Base-by-base conservation (phyloP, 2,888 invertebrate genomes). In the Brenthis ino region DNA sequence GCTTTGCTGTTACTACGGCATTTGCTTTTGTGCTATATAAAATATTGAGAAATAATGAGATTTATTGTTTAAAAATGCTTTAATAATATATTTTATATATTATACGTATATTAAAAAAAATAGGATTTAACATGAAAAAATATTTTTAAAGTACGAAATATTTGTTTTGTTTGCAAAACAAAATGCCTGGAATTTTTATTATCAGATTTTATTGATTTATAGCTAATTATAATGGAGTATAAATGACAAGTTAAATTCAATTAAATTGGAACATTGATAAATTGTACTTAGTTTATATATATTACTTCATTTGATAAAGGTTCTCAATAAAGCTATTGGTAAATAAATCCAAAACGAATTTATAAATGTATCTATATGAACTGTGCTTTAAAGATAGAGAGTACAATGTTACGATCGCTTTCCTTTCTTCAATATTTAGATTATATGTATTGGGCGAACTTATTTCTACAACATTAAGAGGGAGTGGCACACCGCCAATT, bases 1-100 rank as follows among this genome's bases (percentile, higher is more conserved):
- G 61, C 61, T 61, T 50, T 24, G 60, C 67, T 61, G 55, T 61
- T 61, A 12, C 67, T 24, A 56, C 54, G 56, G 61, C 43, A 37
- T 47, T 61, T 50, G 56, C 14, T 61, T 20, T 56, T 56, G 47
- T 67, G n/a, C 12, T 61, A 14, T 57, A 57, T 50, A 61, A 28
- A 28, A 50, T 60, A 28, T 28, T n/a, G 48, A 43, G 11, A 43
- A 43, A 43, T 43, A 43, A 2, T 43, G 11, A 8, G 37, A 43
- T 43, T 50, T 50, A 28, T n/a, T n/a, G n/a, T 28, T 60, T 4
- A 11, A 48, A n/a, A 56, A 56, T 14, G 2, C 33, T 2, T 28
- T 33, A 3, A 57, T 16, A 11, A 37, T 33, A n/a, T 50, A 2
- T 8, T 8, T 43, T 37, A 37, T 37, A 1, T 37, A 8, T 37